Evolutionary conservation across 2,888 invertebrate species (phyloP).

Genomic region (Hemistola chrysoprasaria): DNA sequence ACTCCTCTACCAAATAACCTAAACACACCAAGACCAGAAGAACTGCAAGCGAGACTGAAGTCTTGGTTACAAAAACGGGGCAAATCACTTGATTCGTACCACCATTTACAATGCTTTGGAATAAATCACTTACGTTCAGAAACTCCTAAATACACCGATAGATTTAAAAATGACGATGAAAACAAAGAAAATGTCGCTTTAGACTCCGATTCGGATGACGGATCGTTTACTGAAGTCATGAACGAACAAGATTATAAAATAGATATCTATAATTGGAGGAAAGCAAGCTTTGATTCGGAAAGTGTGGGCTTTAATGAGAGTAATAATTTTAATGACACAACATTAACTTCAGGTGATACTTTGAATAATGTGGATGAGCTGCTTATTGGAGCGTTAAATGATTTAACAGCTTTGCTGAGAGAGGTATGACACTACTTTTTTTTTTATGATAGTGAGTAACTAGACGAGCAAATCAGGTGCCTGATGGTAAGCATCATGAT

Average conservation of each 20-base stretch:
- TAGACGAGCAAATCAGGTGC: no score
- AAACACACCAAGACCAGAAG: constrained; percentile 64
- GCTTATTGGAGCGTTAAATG: constrained; percentile 71
- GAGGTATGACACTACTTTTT: constrained; percentile 61
- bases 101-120: constrained; percentile 80
- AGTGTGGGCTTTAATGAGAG: constrained; percentile 56
- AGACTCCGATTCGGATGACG: constrained; percentile 65
- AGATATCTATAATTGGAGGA: constrained; percentile 53
- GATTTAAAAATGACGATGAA: constrained; percentile 51
- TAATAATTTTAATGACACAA: constrained; percentile 34
- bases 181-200: constrained; percentile 78
- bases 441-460: no score
- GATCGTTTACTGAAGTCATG: constrained; percentile 60
- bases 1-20: constrained; percentile 52
- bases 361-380: constrained; percentile 51
- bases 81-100: constrained; percentile 69
- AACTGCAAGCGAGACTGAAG: constrained; percentile 64
- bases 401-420: constrained; percentile 72
- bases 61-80: constrained; percentile 78
- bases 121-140: constrained; percentile 47
- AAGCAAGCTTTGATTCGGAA: constrained; percentile 51
- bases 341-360: constrained; percentile 43
- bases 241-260: constrained; percentile 35
- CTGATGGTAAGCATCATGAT: no score
- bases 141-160: constrained; percentile 4